These are phyloP conservation scores for Patella ulyssiponensis DNA, from an alignment of 2,888 invertebrate genomes.

Conservation along the genomic window DNA sequence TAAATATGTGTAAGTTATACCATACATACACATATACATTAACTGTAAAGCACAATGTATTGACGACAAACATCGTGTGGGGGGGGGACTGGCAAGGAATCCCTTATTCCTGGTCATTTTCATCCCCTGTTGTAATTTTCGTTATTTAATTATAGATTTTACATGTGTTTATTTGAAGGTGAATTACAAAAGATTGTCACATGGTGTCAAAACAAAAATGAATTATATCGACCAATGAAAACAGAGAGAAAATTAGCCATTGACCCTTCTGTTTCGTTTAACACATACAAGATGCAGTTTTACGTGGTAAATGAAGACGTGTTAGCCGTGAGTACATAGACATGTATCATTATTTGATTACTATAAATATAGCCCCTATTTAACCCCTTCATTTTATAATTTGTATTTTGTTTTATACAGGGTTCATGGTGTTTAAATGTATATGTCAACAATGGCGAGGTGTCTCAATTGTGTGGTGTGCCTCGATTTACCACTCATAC, in stretches of 20 bases:
- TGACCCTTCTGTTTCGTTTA: conserved; percentile 34
- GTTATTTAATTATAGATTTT: no score
- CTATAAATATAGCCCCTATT: neutral
- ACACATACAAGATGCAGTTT: conserved; percentile 36
- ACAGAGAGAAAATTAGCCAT: conserved; percentile 27
- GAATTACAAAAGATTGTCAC: conserved; percentile 26
- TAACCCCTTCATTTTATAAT: no score
- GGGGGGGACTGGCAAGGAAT: no score
- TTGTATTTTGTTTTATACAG: conserved; percentile 30
- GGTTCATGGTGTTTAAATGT: conserved; percentile 45
- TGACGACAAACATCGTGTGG: no score
- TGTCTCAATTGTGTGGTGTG: conserved; percentile 42
- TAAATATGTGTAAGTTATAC: no score
- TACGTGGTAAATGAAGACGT: conserved; percentile 25
- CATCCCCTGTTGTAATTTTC: no score
- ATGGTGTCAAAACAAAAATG: conserved; percentile 40
- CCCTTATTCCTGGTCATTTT: no score
- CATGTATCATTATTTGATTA: neutral
- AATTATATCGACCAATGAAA: conserved; percentile 24
- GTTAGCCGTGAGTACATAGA: neutral
- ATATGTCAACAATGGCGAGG: no score
- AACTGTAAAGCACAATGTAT: no score
- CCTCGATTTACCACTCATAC: conserved; percentile 41
- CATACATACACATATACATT: no score
- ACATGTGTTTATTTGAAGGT: conserved; percentile 30